These are phyloP conservation scores for Mylabris sibirica DNA, from an alignment of 2,888 invertebrate species.

Conservation along the genomic window DNA sequence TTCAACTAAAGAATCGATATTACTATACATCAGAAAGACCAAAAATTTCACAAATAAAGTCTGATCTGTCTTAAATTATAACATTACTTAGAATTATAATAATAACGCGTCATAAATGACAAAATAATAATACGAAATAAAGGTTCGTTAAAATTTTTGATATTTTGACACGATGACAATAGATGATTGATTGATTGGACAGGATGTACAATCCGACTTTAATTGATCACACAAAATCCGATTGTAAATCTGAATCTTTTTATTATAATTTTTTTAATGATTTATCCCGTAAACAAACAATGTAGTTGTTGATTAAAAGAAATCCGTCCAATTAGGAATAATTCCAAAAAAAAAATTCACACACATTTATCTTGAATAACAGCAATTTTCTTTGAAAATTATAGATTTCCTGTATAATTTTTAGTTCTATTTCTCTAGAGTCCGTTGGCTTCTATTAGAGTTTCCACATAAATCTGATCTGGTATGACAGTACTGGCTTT, in stretches of 20 bases:
- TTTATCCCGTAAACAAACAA: no score
- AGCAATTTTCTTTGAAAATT: background rate
- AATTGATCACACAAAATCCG: background rate
- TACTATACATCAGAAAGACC: no score
- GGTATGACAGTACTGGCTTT: background rate
- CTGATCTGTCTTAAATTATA: no score
- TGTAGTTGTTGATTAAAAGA: no score
- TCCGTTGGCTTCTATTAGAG: background rate
- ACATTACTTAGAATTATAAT: no score
- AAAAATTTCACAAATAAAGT: no score
- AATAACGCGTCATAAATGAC: no score
- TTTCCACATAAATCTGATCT: background rate
- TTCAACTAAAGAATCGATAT: no score
- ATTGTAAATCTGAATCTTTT: no score
- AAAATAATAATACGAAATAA: background rate
- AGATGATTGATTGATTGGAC: slow-evolving; percentile 3
- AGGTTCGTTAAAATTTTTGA: background rate
- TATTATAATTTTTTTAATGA: no score
- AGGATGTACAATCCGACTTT: background rate
- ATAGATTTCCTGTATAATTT: background rate
- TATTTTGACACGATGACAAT: background rate
- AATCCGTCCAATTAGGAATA: background rate
- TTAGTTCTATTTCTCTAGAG: background rate
- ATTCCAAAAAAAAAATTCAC: background rate
- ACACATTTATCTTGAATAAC: background rate